Evolutionary conservation across 35 echinoderm and acorn worm genomes (phyloP), one percentile per base, ranked within the genome.

Genomic region (Lytechinus variegatus): DNA sequence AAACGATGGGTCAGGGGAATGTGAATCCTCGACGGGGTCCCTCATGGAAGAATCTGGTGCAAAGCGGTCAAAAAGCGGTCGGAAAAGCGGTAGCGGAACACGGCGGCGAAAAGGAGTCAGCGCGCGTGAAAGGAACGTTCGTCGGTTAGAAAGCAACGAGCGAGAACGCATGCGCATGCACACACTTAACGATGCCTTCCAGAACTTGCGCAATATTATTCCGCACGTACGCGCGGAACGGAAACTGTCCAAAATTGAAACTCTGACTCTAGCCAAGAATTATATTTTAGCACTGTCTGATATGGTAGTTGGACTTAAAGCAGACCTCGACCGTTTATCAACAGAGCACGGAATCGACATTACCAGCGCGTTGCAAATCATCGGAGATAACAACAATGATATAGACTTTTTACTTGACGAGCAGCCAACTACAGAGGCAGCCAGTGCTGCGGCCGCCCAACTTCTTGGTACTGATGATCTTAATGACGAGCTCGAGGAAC

Each of bases 181-280:
- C 92, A 97, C 98, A 16, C 89, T 99, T 28, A 99, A 99, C 87
- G 98, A 99, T 95, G 98, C 98, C 95, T 99, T 99, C 95, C 98
- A 99, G 88, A 94, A 94, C 96, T 54, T 99, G 87, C 97, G 98
- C n/a, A 99, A 99, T 94, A 97, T 95, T 94, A 99, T 99, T 95
- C 98, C 98, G 14, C 98, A 99, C 71, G 98, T 99, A 29, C 96
- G 96, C 56, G 96, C 96, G 27, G 95, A 99, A 95, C 94, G 98
- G 56, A 99, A 99, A 97, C 95, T 99, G 27, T 98, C 97, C 53
- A 99, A 99, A 97, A 99, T 99, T 24, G 98, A 99, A 86, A 99
- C 98, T 33, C 89, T 99, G 51, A 98, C 98, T 12, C 94, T 99
- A 4, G 98, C 98, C 28, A 99, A 98, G 88, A 99, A 99, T 72